Conservation (phyloP, 2,113 vertebrate genomes). For the Pycnonotus jocosus region DNA sequence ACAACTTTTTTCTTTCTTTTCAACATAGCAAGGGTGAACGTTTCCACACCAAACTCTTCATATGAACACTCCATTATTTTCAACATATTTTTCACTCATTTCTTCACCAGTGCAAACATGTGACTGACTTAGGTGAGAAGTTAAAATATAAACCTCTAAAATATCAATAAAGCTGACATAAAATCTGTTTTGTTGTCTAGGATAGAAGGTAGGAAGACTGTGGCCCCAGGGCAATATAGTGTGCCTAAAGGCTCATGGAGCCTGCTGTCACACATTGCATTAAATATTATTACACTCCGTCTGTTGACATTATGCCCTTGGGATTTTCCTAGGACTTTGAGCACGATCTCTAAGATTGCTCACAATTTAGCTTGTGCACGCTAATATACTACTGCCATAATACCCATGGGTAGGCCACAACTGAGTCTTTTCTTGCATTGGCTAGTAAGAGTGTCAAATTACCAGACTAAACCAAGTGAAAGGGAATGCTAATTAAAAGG, state of each 20-base stretch:
- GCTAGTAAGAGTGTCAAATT: constrained; percentile 59
- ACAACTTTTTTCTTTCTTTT: background rate
- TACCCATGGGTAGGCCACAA: constrained; percentile 5
- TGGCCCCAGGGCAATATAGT: constrained; percentile 50
- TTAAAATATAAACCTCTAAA: constrained; percentile 60
- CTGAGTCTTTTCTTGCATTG: constrained; percentile 17
- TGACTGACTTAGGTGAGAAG: constrained; percentile 34
- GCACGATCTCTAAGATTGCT: constrained; percentile 31
- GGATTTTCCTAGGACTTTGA: constrained; percentile 57
- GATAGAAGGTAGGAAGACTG: constrained; percentile 42
- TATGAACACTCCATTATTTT: background rate
- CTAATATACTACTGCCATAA: background rate
- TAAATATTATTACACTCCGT: constrained; percentile 41
- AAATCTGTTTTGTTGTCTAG: constrained; percentile 43
- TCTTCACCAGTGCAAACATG: background rate
- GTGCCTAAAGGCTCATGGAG: constrained; percentile 42
- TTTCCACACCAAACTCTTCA: background rate
- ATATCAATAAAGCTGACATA: constrained; percentile 56
- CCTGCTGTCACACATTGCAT: constrained; percentile 49
- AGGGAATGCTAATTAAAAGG: constrained; percentile 73
- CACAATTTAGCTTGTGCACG: background rate
- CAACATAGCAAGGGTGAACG: background rate
- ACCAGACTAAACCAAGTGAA: constrained; percentile 58
- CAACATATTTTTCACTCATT: background rate
- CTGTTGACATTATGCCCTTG: constrained; percentile 40